phyloP scores from a whole-genome alignment of 1,140 invertebrate species.

The Helicoverpa armigera region DNA sequence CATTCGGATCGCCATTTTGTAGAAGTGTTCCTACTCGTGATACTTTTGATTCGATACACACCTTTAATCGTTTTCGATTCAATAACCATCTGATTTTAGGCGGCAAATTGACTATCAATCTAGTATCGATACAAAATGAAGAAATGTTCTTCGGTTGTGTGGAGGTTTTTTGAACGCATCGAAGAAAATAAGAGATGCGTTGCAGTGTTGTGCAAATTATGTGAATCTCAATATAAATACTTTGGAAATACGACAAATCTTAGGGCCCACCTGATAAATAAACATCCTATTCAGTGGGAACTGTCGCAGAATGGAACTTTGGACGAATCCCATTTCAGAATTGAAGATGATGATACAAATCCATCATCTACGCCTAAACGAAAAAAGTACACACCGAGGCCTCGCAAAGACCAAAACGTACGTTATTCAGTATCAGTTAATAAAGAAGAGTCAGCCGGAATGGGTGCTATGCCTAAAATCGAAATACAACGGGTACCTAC shows the following conservation, averaged over 20 bases:
- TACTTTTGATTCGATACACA: constrained; percentile 76
- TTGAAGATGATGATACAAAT: constrained; percentile 69
- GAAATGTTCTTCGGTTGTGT: constrained; percentile 80
- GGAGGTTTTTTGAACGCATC: constrained; percentile 82
- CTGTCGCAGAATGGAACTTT: constrained; percentile 75
- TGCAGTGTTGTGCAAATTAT: constrained; percentile 82
- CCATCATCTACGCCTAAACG: constrained; percentile 62
- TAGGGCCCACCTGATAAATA: constrained; percentile 76
- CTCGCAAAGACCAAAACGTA: constrained; percentile 77
- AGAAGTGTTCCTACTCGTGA: constrained; percentile 62
- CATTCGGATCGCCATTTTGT: constrained; percentile 81
- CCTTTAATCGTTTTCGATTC: constrained; percentile 74
- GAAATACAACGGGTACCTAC: constrained; percentile 80
- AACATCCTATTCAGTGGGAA: constrained; percentile 83
- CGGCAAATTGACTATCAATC: constrained; percentile 73
- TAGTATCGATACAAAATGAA: constrained; percentile 75
- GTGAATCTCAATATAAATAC: constrained; percentile 80
- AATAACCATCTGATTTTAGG: constrained; percentile 67
- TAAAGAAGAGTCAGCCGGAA: constrained; percentile 64
- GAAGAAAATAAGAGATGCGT: constrained; percentile 77
- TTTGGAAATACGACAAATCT: constrained; percentile 83
- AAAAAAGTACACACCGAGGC: constrained; percentile 66
- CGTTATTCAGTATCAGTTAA: constrained; percentile 80
- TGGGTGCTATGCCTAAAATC: constrained; percentile 72
- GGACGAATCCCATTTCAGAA: constrained; percentile 66